Base-by-base conservation (phyloP, 2,113 vertebrate genomes). In the Scolopax mira region DNA sequence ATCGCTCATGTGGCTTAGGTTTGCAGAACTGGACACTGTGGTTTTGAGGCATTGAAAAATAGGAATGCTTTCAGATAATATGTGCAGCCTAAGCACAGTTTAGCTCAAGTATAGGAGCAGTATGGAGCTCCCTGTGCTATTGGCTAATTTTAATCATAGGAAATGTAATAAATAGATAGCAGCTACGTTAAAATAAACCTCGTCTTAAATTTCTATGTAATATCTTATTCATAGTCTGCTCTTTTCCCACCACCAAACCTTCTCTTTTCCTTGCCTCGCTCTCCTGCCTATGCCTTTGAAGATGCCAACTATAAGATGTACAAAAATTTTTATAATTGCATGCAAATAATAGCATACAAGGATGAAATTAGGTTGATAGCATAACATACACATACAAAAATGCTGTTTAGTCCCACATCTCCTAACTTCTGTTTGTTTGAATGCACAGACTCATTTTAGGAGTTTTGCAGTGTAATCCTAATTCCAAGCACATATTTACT, bases 261-360 rank as follows among this genome's bases (percentile, higher is more conserved):
- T 9, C 31, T 39, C 27, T 83, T 72, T 65, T 41, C 28, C 28
- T 62, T 46, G 22, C 22, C 21, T 67, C 30, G 17, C 15, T 65
- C 37, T 78, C 17, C 33, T 75, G 62, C 46, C 27, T 41, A 2
- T 19, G 11, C 31, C 64, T 77, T 65, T 27, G 9, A 9, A 61
- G 13, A 30, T 35, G 3, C 30, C 64, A 84, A 0, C 35, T 79
- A 4, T 15, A 79, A 89, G 77, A 25, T 0, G 1, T 21, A n/a
- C 17, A 71, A 33, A 37, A 84, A 8, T 4, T 31, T 31, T 3
- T 11, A 2, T 13, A 35, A 17, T 35, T 18, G 46, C 39, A 22
- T 22, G 4, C 16, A 39, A 77, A 11, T 66, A 57, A 22, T 5
- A 81, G 7, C 9, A 28, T 2, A 4, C 17, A 41, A 75, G 12